A percentile compares a stretch with the other conserved stretches of the same genome.
Evolutionary conservation across 2,888 invertebrate genomes (phyloP).

Genomic region (Caenorhabditis sulstoni): DNA sequence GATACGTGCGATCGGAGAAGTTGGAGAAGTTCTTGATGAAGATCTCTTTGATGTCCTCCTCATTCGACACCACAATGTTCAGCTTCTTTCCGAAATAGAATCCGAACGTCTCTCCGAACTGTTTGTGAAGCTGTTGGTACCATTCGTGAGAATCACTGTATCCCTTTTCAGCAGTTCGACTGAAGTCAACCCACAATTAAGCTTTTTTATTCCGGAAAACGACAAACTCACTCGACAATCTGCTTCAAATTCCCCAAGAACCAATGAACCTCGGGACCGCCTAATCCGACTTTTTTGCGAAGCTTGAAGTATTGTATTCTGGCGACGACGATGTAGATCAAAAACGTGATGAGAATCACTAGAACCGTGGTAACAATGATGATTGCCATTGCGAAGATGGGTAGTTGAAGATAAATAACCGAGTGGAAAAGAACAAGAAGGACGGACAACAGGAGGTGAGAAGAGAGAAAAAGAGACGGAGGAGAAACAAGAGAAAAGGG

Average conservation of each 20-base stretch:
- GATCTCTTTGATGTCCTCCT: conserved; percentile 70
- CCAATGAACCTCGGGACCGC: conserved; percentile 59
- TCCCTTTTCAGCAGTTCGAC: conserved; percentile 18
- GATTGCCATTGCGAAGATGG: conserved; percentile 13
- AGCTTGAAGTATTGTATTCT: conserved; percentile 18
- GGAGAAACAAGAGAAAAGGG: too few relatives aligned
- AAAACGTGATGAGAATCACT: background rate
- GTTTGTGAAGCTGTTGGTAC: conserved; percentile 27
- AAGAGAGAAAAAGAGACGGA: too few relatives aligned
- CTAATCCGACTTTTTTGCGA: conserved; percentile 47
- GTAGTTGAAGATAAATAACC: too few relatives aligned
- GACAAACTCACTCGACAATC: conserved; percentile 49
- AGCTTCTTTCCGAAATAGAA: conserved; percentile 67
- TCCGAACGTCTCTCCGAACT: conserved; percentile 61
- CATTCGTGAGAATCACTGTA: conserved; percentile 54
- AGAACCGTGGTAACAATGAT: conserved; percentile 11
- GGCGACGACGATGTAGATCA: background rate
- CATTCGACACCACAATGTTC: conserved; percentile 65
- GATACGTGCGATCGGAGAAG: conserved; percentile 68
- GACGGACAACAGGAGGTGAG: too few relatives aligned
- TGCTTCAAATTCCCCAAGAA: conserved; percentile 60
- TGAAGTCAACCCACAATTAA: background rate
- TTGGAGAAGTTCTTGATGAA: conserved; percentile 75
- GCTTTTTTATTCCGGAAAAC: too few relatives aligned
- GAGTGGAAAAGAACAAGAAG: too few relatives aligned